Evolutionary conservation across 2,797 vertebrate species (phyloP).

Genomic region (Gymnoscopelus braueri): DNA sequence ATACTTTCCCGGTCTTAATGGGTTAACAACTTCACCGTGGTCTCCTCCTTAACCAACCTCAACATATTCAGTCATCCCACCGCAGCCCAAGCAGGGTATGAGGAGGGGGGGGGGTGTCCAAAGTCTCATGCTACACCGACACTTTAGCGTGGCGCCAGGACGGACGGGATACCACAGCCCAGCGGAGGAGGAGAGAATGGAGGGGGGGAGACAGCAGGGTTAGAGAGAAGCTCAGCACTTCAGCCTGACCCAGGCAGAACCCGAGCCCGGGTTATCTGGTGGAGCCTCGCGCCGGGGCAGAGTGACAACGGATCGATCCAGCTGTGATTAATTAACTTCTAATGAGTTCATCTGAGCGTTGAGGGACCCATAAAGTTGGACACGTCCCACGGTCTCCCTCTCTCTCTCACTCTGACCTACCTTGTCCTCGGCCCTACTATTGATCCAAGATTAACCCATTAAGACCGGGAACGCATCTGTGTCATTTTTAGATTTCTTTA

Average conservation of each 20-base stretch:
- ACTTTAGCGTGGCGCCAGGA: slow-evolving; percentile 64
- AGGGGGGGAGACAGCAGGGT: slow-evolving; percentile 14
- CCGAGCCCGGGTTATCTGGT: slow-evolving; percentile 63
- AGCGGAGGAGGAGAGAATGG: slow-evolving; percentile 9
- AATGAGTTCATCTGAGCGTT: slow-evolving; percentile 83
- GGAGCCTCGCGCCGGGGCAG: slow-evolving; percentile 59
- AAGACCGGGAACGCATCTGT: too few relatives aligned
- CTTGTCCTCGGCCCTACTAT: too few relatives aligned
- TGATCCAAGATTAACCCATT: too few relatives aligned
- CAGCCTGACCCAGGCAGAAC: slow-evolving; percentile 41
- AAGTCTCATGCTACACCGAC: slow-evolving; percentile 60
- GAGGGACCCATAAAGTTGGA: slow-evolving; percentile 75
- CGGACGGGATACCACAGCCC: slow-evolving; percentile 13
- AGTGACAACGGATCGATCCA: slow-evolving; percentile 83
- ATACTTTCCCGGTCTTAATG: too few relatives aligned
- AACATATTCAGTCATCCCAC: slow-evolving; percentile 1
- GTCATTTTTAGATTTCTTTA: too few relatives aligned
- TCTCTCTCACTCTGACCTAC: slow-evolving; percentile 37
- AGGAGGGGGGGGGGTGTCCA: slow-evolving; percentile 1
- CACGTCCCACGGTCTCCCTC: slow-evolving; percentile 41
- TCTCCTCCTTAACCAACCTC: slow-evolving; percentile 29
- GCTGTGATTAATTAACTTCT: slow-evolving; percentile 88
- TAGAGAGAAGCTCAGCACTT: too few relatives aligned
- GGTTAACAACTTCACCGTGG: slow-evolving; percentile 47
- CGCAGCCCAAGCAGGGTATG: slow-evolving; percentile 28